Evolutionary conservation across 2,113 vertebrate genomes (phyloP).

Genomic region (Pomatorhinus ruficollis): DNA sequence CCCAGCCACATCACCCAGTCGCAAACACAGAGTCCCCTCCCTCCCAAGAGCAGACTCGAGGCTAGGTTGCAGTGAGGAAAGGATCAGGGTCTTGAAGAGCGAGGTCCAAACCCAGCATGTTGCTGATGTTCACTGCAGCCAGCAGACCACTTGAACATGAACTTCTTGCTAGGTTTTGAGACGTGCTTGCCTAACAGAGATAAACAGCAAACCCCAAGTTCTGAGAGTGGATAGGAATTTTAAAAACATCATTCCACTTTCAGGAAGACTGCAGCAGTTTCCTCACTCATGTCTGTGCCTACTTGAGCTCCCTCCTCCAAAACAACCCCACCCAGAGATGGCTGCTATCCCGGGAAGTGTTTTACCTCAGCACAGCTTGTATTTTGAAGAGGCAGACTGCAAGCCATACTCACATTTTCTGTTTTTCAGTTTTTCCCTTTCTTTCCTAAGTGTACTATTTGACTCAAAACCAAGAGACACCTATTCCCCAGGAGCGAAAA

Average conservation of each 20-base stretch:
- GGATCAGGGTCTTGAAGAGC: background rate
- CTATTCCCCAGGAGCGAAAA: background rate
- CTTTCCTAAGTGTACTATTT: background rate
- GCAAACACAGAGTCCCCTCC: background rate
- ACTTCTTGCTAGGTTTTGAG: background rate
- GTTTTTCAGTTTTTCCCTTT: background rate
- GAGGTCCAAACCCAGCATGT: background rate
- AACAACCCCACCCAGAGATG: slow-evolving; percentile 39
- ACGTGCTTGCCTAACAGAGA: background rate
- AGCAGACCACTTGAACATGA: background rate
- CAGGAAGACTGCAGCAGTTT: slow-evolving; percentile 12
- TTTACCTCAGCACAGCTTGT: background rate
- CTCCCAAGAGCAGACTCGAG: background rate
- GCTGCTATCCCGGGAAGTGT: background rate
- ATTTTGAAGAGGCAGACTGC: background rate
- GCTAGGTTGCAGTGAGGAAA: background rate
- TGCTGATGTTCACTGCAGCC: background rate
- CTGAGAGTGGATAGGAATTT: background rate
- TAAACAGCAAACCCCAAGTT: background rate
- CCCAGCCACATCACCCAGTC: accelerated
- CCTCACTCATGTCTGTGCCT: background rate
- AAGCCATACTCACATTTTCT: background rate
- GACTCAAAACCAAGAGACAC: background rate
- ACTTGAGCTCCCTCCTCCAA: slow-evolving; percentile 8
- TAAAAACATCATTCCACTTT: background rate